Conservation (phyloP, 2,888 invertebrate genomes). For the Lydus trimaculatus region DNA sequence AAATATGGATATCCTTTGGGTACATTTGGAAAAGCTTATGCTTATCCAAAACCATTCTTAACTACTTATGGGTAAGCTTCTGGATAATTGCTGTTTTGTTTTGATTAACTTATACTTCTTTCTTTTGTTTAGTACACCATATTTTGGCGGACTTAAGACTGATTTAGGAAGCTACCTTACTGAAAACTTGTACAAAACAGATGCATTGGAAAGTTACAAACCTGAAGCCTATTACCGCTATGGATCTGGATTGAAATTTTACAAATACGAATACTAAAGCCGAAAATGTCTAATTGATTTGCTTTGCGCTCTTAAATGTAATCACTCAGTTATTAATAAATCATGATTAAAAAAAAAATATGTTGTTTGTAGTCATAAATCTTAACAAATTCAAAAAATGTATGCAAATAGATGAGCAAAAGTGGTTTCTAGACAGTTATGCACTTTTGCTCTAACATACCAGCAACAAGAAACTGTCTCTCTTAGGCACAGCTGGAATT, state of each 20-base stretch:
- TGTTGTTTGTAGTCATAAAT: too few relatives aligned
- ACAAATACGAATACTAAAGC: not conserved
- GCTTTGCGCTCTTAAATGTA: too few relatives aligned
- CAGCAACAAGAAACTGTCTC: too few relatives aligned
- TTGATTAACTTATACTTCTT: not conserved
- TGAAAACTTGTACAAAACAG: not conserved
- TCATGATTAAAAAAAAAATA: too few relatives aligned
- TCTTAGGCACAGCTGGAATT: too few relatives aligned
- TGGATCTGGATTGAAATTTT: not conserved
- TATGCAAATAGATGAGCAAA: too few relatives aligned
- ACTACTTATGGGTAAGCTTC: not conserved
- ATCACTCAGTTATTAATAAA: too few relatives aligned
- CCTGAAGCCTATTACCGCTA: not conserved
- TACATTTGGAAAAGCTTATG: not conserved
- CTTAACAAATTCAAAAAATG: too few relatives aligned
- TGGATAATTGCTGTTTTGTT: not conserved
- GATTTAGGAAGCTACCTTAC: not conserved
- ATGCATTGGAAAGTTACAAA: not conserved
- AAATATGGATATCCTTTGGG: not conserved
- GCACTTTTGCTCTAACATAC: too few relatives aligned
- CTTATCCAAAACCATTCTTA: not conserved
- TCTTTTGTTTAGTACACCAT: not conserved
- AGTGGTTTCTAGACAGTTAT: too few relatives aligned
- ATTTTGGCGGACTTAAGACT: not conserved
- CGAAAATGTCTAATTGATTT: too few relatives aligned